Percentiles rank a stretch among this genome's conserved stretches.
phyloP scores from a whole-genome alignment of 2,797 vertebrate species.

The Ceryle rudis region DNA sequence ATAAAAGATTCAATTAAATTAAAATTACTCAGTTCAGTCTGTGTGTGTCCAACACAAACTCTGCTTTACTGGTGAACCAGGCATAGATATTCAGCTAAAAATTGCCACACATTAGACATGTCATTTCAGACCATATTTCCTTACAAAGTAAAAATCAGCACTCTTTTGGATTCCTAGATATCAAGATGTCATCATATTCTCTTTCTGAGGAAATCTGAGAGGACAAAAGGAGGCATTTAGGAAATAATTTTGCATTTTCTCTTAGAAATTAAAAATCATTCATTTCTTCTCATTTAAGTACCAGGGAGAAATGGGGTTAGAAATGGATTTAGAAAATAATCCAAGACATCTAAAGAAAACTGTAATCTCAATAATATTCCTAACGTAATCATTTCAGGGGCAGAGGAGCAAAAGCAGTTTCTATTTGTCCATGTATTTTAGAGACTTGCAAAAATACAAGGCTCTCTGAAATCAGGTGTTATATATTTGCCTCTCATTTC shows the following conservation, averaged over 20 bases:
- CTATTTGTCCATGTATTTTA: neutral
- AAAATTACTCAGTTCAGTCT: slow-evolving; percentile 52
- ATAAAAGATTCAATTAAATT: slow-evolving; percentile 64
- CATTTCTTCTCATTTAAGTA: slow-evolving; percentile 35
- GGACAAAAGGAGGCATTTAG: neutral
- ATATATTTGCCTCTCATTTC: slow-evolving; percentile 38
- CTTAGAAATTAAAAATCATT: slow-evolving; percentile 57
- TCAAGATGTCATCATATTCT: slow-evolving; percentile 19
- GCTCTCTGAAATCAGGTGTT: slow-evolving; percentile 39
- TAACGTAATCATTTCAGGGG: neutral
- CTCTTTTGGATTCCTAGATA: slow-evolving; percentile 7
- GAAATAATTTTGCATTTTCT: slow-evolving; percentile 36
- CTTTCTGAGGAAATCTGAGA: slow-evolving; percentile 34
- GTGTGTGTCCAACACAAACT: slow-evolving; percentile 28
- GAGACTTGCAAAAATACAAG: neutral
- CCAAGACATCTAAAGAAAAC: slow-evolving; percentile 47
- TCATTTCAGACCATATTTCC: slow-evolving; percentile 53
- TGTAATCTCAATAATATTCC: slow-evolving; percentile 3
- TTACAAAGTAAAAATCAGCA: slow-evolving; percentile 29
- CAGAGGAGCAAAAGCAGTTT: neutral
- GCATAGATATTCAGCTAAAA: slow-evolving; percentile 50
- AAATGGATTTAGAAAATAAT: slow-evolving; percentile 52
- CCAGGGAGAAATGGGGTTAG: slow-evolving; percentile 1
- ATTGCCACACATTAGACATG: slow-evolving; percentile 37
- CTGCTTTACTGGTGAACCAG: slow-evolving; percentile 29